Base-by-base conservation (phyloP, 2,888 invertebrate species). In the Rhyacophila evoluta region DNA sequence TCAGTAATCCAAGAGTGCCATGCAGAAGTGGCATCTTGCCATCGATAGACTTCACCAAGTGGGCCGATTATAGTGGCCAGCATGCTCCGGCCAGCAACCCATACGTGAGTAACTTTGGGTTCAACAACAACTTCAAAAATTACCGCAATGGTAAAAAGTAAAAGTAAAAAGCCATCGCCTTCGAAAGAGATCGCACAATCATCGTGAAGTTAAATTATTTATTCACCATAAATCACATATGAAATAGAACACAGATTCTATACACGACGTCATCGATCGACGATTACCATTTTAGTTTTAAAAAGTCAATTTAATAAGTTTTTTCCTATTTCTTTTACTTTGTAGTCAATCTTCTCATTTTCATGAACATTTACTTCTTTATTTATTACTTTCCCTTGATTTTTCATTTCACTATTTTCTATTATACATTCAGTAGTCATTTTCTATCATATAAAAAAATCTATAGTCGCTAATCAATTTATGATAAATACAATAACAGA, bases 1-100 rank as follows among this genome's bases (percentile, higher is more conserved):
- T 37, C 86, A 97, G 97, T 84, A 97, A 97, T 87, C 97, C 97
- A n/a, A 92, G 97, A 84, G 97, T 97, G 82, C 96, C 97, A 6
- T 97, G 97, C 88, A 93, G 94, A 87, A 96, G 96, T 84, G 96
- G 96, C 82, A 91, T 97, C 72, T 91, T 97, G 81, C 97, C 97
- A 11, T 91, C 93, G 79, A 95, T 97, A 84, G 97, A 97, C 87
- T 92, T 97, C 84, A 92, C 93, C 83, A 97, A 97, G 88, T 97
- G 97, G 97, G 95, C 96, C 15, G 97, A 97, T 85, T 92, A 88
- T 70, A 75, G 68, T 83, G 87, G 86, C 83, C 91, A 91, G 41
- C 86, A 86, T 39, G 87, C 90, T 77, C 84, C 85, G 72, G 81
- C 75, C 80, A 86, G 87, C 67, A 91, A 92, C 83, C 90, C 91